phyloP scores from a whole-genome alignment of 2,888 invertebrate genomes.

The Stenchaetothrips biformis region DNA sequence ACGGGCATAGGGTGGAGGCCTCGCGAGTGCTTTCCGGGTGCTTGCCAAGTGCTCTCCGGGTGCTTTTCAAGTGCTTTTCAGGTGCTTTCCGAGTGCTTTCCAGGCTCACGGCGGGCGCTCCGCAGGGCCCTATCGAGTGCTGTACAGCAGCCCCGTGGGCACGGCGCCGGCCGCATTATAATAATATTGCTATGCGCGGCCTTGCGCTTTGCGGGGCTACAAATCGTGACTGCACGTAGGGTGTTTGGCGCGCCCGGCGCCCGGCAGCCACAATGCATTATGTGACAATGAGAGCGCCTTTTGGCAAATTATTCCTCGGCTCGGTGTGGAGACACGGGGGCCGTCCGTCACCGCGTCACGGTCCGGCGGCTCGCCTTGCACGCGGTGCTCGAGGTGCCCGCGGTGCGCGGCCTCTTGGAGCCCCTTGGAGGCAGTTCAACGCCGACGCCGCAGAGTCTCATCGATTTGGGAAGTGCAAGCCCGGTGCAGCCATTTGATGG shows the following conservation, averaged over 20 bases:
- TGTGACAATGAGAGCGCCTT: slow-evolving; percentile 18
- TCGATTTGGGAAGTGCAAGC: neutral
- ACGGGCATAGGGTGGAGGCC: too few relatives aligned
- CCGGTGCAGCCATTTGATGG: neutral
- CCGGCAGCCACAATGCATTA: slow-evolving; percentile 6
- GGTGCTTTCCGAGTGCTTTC: too few relatives aligned
- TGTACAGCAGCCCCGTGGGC: too few relatives aligned
- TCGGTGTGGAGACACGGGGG: neutral
- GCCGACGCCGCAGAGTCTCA: neutral
- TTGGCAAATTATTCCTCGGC: slow-evolving; percentile 21
- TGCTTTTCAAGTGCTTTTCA: too few relatives aligned
- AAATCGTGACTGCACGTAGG: neutral
- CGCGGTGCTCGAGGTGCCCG: neutral
- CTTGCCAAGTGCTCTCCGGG: too few relatives aligned
- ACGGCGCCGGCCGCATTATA: too few relatives aligned
- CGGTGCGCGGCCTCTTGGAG: neutral
- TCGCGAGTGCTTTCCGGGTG: too few relatives aligned
- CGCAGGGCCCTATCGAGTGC: neutral
- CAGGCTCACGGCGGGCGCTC: neutral
- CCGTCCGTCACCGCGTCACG: too few relatives aligned
- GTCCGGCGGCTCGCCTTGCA: too few relatives aligned
- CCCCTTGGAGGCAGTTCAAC: neutral
- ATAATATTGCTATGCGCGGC: neutral
- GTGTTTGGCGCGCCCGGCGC: neutral
- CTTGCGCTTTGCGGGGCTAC: neutral